A percentile compares a stretch with the other conserved stretches of the same genome.
These are phyloP conservation scores for Drosophila mercatorum DNA, from an alignment of 2,888 invertebrate genomes.

Conservation along the genomic window DNA sequence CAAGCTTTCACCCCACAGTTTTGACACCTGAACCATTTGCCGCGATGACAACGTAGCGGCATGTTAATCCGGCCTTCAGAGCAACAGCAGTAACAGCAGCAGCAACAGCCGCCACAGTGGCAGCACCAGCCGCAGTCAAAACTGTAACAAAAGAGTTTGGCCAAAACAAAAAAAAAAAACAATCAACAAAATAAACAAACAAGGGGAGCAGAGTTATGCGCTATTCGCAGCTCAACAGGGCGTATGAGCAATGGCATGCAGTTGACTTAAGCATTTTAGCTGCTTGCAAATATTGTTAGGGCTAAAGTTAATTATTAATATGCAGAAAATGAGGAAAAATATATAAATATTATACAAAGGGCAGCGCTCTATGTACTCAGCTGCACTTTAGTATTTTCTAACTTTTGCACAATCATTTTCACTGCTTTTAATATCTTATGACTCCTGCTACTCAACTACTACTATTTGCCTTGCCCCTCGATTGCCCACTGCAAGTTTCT, in stretches of 20 bases:
- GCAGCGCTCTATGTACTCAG: neutral
- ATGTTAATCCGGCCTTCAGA: conserved; percentile 49
- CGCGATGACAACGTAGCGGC: conserved; percentile 70
- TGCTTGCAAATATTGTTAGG: conserved; percentile 6
- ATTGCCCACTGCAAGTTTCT: conserved; percentile 3
- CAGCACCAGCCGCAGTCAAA: conserved; percentile 39
- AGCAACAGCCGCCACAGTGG: conserved; percentile 16
- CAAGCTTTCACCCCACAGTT: conserved; percentile 72
- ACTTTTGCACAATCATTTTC: neutral
- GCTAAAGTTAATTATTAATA: neutral
- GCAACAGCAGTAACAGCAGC: conserved; percentile 20
- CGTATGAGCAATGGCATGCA: conserved; percentile 44
- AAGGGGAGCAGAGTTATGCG: neutral
- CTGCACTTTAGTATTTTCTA: neutral
- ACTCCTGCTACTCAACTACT: neutral
- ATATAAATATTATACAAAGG: neutral
- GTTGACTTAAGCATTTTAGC: conserved; percentile 35
- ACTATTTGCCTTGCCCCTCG: neutral
- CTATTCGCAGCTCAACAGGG: conserved; percentile 32
- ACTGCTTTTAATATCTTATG: conserved; percentile 11
- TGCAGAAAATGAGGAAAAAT: neutral
- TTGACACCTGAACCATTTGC: conserved; percentile 76
- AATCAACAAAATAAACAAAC: conserved; percentile 40
- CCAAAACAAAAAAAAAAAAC: conserved; percentile 44
- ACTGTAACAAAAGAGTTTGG: conserved; percentile 46